Base-by-base conservation (phyloP, 2,113 vertebrate genomes). In the Alaudala cheleensis region DNA sequence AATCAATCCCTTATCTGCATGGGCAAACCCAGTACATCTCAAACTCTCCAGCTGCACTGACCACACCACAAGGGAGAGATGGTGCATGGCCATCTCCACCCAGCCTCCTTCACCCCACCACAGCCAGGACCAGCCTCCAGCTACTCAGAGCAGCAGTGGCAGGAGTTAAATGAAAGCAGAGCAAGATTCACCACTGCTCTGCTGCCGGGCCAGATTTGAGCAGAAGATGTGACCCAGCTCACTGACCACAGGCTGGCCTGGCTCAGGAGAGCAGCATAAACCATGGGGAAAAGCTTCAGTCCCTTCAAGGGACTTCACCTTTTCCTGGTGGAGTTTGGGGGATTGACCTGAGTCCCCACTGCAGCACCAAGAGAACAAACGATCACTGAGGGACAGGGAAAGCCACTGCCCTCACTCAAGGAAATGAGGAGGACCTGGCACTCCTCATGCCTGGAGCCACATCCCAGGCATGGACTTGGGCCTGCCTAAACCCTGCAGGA, bases 1-100 rank as follows among this genome's bases (percentile, higher is more conserved):
- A 81, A 96, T 96, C 93, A 84, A 88, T 83, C 89, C 92, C 85
- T 86, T 86, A 88, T 88, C 60, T 62, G 54, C 79, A 74, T 6
- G 85, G 90, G 73, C 93, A 93, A 94, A 80, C 64, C 76, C 60
- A 90, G 86, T 5, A 57, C 1, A 6, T 53, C 85, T 23, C 74
- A 33, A 34, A 58, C 42, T 44, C 67, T 72, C 37, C 62, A 16
- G 42, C 50, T 2, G 2, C 66, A 60, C 5, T 1, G 11, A 71
- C 44, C 14, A 22, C 47, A 21, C 19, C 1, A 0, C 6, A 62
- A 49, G 37, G 31, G 23, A 64, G 40, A 69, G 60, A n/a, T 4
- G 18, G 21, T 58, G 54, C 2, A 5, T 0, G 9, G 37, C n/a
- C 78, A 66, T 20, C 50, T 56, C 25, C 71, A 76, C 42, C 17